Evolutionary conservation across 2,113 vertebrate species (phyloP).

Genomic region (Phasianus colchicus): DNA sequence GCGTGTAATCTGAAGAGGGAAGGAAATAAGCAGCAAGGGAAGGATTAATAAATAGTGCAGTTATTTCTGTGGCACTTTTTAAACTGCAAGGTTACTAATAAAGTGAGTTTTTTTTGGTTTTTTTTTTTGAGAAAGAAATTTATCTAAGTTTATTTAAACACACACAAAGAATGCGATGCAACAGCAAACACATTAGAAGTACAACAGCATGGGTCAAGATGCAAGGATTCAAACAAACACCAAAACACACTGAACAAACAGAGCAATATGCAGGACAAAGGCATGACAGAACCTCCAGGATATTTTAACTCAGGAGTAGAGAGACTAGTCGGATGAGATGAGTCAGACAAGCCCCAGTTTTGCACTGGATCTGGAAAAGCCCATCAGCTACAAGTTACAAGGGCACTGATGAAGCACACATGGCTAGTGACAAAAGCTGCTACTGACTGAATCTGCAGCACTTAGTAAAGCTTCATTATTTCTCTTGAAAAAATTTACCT

Average conservation of each 20-base stretch:
- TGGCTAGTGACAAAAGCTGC: not conserved
- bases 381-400: not conserved
- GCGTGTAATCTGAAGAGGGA: slow-evolving; percentile 76
- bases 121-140: not conserved
- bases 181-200: not conserved
- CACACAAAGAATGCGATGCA: not conserved
- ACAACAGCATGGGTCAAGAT: not conserved
- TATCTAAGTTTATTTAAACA: not conserved
- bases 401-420: not conserved
- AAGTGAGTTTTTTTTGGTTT: not conserved
- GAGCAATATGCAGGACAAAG: not conserved
- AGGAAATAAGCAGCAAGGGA: slow-evolving; percentile 29
- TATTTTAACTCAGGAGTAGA: not conserved
- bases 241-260: not conserved
- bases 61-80: not conserved
- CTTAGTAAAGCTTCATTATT: not conserved
- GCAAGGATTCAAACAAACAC: not conserved
- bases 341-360: not conserved
- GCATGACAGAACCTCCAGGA: not conserved
- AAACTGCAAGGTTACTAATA: not conserved
- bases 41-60: not conserved
- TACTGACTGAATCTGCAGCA: not conserved
- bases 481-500: not conserved
- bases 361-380: not conserved
- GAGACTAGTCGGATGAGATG: not conserved